Evolutionary conservation across 2,113 vertebrate species (phyloP), one percentile per base, ranked within the genome.

Genomic region (Brachionichthys hirsutus): DNA sequence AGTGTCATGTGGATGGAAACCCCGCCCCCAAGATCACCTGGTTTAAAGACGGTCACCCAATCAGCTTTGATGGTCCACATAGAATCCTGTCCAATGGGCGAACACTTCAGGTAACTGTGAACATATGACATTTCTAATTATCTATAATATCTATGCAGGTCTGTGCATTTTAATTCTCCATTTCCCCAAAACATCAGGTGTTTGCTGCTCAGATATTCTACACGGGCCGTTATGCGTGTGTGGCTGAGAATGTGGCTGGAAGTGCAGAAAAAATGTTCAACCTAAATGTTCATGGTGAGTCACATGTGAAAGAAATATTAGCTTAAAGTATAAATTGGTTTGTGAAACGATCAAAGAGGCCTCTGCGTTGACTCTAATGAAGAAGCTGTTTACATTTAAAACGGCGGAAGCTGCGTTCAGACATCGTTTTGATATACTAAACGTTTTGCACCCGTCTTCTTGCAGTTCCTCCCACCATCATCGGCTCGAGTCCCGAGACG

Each of bases 211-310:
- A 92, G 43, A 89, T 98, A 44, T 89, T 89, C 47, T 94, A 98
- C 68, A 96, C 94, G 0, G 95, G 97, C 1, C 94, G 94, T 9
- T 99, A 96, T 0, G 49, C 91, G 70, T 99, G 97, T 67, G 36
- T 93, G 52, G 93, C 93, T 45, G 92, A 94, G 79, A 99, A 97
- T 43, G 57, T 85, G 51, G 97, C 95, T 14, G 97, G 97, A 74
- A 95, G 88, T 61, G 89, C 94, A 65, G 95, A 97, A 66, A 98
- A 98, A 65, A 90, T 90, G 34, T 98, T 97, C 72, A 95, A 98
- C 77, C 90, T 99, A 43, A 94, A 98, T 38, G 92, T 98, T 71
- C 93, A 97, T 0, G 89, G 97, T 99, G 82, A 93, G 94, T 73
- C 44, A 24, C 11, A 19, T 46, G 17, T 19, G 1, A 19, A 3